phyloP scores from a whole-genome alignment of 2,888 invertebrate genomes.

The Caenorhabditis sinica region DNA sequence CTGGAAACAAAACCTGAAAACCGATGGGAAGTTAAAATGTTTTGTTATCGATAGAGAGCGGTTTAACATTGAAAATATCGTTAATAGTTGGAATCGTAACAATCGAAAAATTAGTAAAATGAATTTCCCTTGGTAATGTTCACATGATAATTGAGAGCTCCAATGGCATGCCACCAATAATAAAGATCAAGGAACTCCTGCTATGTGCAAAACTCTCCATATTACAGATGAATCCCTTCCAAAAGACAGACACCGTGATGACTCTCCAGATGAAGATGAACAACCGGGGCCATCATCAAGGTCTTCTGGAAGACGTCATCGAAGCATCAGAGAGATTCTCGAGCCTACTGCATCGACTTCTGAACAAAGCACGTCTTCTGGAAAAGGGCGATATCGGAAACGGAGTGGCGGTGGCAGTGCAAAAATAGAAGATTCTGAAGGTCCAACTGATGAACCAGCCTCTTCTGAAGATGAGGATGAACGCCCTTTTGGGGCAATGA shows the following conservation, averaged over 20 bases:
- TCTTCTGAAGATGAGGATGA: conserved; percentile 45
- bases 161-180: too few relatives aligned
- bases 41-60: too few relatives aligned
- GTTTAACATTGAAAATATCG: too few relatives aligned
- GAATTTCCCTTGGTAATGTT: too few relatives aligned
- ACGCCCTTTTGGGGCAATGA: conserved; percentile 6
- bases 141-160: too few relatives aligned
- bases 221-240: conserved; percentile 26
- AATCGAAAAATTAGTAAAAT: too few relatives aligned
- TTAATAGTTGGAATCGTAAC: too few relatives aligned
- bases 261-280: conserved; percentile 49
- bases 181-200: too few relatives aligned
- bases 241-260: conserved; percentile 19
- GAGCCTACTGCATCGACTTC: conserved; percentile 17
- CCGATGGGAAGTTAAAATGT: too few relatives aligned
- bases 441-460: background rate
- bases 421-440: conserved; percentile 17
- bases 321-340: background rate
- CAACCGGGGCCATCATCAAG: conserved; percentile 22
- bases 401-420: background rate
- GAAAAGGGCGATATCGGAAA: conserved; percentile 19
- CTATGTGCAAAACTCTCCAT: background rate
- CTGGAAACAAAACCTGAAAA: too few relatives aligned
- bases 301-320: conserved; percentile 19
- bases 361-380: background rate